A percentile compares a stretch with the other conserved stretches of the same genome.
These are phyloP conservation scores for Eulemur coronatus DNA, from an alignment of 2,797 vertebrate genomes.

Conservation along the genomic window DNA sequence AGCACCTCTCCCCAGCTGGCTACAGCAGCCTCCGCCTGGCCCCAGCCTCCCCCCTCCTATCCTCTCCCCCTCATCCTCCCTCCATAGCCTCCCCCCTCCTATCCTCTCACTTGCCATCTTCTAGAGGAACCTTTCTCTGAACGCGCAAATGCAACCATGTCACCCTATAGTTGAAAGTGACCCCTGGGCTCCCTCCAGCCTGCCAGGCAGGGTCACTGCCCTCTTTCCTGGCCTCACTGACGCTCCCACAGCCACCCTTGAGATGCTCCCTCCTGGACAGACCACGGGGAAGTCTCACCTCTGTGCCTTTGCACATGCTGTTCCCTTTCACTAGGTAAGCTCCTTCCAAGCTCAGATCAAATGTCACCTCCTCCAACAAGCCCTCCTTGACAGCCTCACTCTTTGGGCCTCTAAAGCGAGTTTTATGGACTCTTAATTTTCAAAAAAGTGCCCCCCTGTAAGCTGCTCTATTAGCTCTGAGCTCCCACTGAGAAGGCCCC, in stretches of 20 bases:
- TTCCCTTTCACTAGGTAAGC: neutral
- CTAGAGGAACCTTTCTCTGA: neutral
- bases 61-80: neutral
- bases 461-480: neutral
- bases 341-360: neutral
- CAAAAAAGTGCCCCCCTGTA: neutral
- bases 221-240: neutral
- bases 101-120: neutral
- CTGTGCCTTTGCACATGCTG: neutral
- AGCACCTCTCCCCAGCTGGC: neutral
- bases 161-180: neutral
- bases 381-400: neutral
- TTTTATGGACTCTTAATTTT: neutral
- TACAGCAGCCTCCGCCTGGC: neutral
- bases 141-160: neutral
- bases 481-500: neutral
- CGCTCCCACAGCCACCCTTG: neutral
- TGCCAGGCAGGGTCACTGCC: neutral
- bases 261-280: neutral
- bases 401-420: neutral
- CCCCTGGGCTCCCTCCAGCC: neutral
- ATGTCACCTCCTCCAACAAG: neutral
- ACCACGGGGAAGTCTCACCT: neutral
- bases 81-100: neutral
- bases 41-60: neutral